Conservation (phyloP, 2,797 vertebrate genomes). For the Phalanger gymnotis region DNA sequence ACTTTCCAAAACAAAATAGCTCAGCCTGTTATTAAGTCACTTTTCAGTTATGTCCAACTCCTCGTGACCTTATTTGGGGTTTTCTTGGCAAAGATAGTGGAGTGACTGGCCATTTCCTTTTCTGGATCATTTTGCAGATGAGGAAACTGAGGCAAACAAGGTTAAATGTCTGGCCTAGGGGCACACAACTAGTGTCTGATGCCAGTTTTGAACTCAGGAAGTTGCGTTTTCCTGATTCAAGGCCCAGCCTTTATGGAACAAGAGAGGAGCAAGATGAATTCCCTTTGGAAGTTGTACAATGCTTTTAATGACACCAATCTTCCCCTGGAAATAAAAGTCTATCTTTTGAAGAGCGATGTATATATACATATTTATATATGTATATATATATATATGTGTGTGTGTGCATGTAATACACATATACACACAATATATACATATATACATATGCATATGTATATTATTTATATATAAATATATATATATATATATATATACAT, state of each 20-base stretch:
- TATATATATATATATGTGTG: no score
- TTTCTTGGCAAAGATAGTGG: neutral
- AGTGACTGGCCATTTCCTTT: neutral
- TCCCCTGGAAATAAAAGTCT: neutral
- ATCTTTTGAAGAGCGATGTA: neutral
- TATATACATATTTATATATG: no score
- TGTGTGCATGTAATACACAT: no score
- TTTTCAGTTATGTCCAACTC: neutral
- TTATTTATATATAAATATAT: no score
- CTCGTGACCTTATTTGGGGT: neutral
- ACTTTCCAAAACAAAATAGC: neutral
- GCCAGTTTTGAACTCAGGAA: neutral
- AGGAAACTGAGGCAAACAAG: neutral
- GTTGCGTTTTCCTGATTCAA: neutral
- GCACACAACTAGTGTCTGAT: neutral
- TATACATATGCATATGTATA: no score
- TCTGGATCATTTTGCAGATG: neutral
- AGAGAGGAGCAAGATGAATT: neutral
- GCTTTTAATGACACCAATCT: neutral
- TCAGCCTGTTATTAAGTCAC: neutral
- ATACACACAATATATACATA: no score
- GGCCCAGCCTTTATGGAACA: neutral
- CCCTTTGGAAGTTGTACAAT: neutral
- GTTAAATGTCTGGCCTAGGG: neutral
- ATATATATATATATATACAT: no score